phyloP scores from a whole-genome alignment of 2,888 invertebrate species.

The Apamea sordens region DNA sequence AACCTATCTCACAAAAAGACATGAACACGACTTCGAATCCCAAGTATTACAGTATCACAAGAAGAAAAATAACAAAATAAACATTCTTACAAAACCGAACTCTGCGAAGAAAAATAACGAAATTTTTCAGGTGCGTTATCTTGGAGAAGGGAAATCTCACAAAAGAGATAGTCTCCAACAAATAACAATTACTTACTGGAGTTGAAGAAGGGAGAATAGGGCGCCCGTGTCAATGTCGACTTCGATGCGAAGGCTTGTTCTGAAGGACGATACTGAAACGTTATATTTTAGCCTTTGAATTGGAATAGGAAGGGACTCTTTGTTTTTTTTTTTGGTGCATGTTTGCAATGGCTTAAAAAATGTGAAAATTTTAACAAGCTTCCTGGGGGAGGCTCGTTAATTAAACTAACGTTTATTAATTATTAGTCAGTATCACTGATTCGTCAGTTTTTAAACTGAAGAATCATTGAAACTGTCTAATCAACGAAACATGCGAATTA shows the following conservation, averaged over 20 bases:
- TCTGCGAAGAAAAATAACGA: conserved; percentile 62
- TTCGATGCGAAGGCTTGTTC: conserved; percentile 47
- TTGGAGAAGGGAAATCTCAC: conserved; percentile 68
- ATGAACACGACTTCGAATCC: conserved; percentile 39
- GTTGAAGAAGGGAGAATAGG: conserved; percentile 69
- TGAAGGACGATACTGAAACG: conserved; percentile 54
- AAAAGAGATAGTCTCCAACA: conserved; percentile 71
- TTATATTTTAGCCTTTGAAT: conserved; percentile 19
- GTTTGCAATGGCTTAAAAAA: background rate
- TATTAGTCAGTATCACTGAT: no score
- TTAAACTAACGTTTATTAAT: no score
- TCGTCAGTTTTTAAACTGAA: no score
- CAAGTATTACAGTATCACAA: conserved; percentile 28
- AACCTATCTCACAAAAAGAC: conserved; percentile 34
- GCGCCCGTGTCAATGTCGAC: conserved; percentile 70
- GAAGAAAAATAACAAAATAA: conserved; percentile 52
- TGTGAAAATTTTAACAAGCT: no score
- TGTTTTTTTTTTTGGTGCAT: background rate
- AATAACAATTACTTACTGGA: conserved; percentile 75
- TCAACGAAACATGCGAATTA: no score
- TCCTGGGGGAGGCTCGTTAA: no score
- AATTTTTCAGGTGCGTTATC: conserved; percentile 73
- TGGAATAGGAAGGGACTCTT: background rate
- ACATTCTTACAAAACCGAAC: conserved; percentile 50
- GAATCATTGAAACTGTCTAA: no score